Conservation (phyloP, 2,888 invertebrate species). For the Acrocera orbiculus region DNA sequence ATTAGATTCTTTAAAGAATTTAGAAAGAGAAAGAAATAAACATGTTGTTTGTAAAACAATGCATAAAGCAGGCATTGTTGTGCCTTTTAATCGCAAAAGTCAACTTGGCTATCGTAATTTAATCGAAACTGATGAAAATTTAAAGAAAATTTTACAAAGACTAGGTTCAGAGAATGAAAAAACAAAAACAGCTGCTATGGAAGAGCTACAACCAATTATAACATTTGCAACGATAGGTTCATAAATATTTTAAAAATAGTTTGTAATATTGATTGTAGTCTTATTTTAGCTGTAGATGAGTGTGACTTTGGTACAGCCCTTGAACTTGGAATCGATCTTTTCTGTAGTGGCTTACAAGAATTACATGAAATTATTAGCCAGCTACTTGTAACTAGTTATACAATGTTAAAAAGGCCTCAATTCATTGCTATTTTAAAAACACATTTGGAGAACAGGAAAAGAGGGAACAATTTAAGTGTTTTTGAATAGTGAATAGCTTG, state of each 20-base stretch:
- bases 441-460: constrained; percentile 54
- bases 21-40: constrained; percentile 42
- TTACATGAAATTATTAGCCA: constrained; percentile 47
- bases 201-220: constrained; percentile 61
- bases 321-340: constrained; percentile 73
- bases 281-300: constrained; percentile 82
- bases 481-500: too few relatives aligned
- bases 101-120: constrained; percentile 70
- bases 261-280: too few relatives aligned
- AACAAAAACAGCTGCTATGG: constrained; percentile 42
- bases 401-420: constrained; percentile 49
- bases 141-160: constrained; percentile 50
- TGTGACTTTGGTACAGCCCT: constrained; percentile 87
- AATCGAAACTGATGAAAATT: constrained; percentile 45
- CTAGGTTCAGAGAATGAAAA: constrained; percentile 39
- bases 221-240: constrained; percentile 55
- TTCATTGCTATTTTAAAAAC: constrained; percentile 58
- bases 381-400: constrained; percentile 57
- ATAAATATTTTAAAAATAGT: too few relatives aligned
- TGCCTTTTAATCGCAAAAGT: constrained; percentile 64
- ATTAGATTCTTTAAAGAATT: constrained; percentile 37
- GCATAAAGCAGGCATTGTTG: constrained; percentile 68
- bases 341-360: constrained; percentile 51
- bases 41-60: constrained; percentile 53
- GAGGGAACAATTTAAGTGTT: constrained; percentile 36